Evolutionary conservation across 2,888 invertebrate species (phyloP).

Genomic region (Rugalucina vietnamica): DNA sequence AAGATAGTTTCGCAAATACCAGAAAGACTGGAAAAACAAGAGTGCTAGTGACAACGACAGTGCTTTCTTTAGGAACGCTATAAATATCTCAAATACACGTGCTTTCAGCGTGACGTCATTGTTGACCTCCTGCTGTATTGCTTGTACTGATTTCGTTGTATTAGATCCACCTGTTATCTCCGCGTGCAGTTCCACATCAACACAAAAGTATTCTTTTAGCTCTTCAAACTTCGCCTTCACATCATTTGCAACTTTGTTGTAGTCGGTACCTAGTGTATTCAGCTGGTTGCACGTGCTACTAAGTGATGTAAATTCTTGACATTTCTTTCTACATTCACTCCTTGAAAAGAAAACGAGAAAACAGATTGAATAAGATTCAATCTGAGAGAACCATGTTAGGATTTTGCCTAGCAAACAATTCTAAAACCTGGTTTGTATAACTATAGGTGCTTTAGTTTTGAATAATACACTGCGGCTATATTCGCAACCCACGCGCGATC

Average conservation of each 20-base stretch:
- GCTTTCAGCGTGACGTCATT: slow-evolving; percentile 54
- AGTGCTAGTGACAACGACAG: slow-evolving; percentile 58
- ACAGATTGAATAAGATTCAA: too few relatives aligned
- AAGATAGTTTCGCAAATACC: slow-evolving; percentile 68
- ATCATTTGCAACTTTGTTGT: neutral
- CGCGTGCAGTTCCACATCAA: slow-evolving; percentile 48
- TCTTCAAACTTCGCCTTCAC: slow-evolving; percentile 16
- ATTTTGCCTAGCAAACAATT: too few relatives aligned
- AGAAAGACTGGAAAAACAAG: slow-evolving; percentile 61
- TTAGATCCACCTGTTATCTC: slow-evolving; percentile 38
- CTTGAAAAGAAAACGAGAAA: too few relatives aligned
- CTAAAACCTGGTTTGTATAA: too few relatives aligned
- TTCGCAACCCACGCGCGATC: too few relatives aligned
- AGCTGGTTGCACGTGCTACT: neutral
- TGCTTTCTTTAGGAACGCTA: slow-evolving; percentile 44
- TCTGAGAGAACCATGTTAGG: too few relatives aligned
- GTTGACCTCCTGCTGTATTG: slow-evolving; percentile 56
- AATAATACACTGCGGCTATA: too few relatives aligned
- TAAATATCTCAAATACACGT: slow-evolving; percentile 20
- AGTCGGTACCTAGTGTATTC: neutral
- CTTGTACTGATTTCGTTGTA: slow-evolving; percentile 41
- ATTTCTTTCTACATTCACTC: too few relatives aligned
- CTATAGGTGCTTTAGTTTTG: too few relatives aligned
- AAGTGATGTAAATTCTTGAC: neutral
- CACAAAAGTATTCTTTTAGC: slow-evolving; percentile 41